Evolutionary conservation across 2,113 vertebrate species (phyloP).

Genomic region (Reinhardtius hippoglossoides): DNA sequence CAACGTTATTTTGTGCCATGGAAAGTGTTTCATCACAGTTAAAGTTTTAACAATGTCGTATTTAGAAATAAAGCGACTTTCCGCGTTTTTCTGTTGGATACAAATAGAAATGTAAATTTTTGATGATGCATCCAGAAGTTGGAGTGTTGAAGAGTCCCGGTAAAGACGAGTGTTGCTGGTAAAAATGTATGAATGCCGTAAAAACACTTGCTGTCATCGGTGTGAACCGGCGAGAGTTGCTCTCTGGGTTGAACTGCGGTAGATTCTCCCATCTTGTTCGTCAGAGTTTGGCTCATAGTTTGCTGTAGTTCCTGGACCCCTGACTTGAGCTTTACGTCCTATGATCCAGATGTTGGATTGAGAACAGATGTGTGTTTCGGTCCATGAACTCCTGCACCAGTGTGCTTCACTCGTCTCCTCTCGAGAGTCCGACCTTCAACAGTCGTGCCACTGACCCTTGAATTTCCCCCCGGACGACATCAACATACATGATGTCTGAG

Average conservation of each 20-base stretch:
- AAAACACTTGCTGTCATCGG: too few species aligned
- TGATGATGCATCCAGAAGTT: too few species aligned
- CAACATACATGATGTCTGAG: neutral
- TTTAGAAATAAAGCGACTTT: neutral
- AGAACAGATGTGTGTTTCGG: neutral
- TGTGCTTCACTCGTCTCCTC: neutral
- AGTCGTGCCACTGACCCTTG: neutral
- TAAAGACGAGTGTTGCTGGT: too few species aligned
- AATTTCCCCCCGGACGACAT: neutral
- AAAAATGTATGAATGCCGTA: too few species aligned
- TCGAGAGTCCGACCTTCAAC: neutral
- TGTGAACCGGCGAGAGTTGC: too few species aligned
- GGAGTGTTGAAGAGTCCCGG: too few species aligned
- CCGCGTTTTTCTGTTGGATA: neutral
- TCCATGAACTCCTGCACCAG: too few species aligned
- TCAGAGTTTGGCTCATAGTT: neutral
- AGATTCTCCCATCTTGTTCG: too few species aligned
- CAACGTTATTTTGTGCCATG: neutral
- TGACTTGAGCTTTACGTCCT: neutral
- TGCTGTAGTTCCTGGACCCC: neutral
- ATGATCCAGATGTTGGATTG: neutral
- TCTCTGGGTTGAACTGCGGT: too few species aligned
- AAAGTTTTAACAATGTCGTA: too few species aligned
- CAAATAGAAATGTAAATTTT: neutral
- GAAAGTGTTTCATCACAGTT: neutral